Evolutionary conservation across 2,797 vertebrate species (phyloP).

Genomic region (Orestias chungarensis): DNA sequence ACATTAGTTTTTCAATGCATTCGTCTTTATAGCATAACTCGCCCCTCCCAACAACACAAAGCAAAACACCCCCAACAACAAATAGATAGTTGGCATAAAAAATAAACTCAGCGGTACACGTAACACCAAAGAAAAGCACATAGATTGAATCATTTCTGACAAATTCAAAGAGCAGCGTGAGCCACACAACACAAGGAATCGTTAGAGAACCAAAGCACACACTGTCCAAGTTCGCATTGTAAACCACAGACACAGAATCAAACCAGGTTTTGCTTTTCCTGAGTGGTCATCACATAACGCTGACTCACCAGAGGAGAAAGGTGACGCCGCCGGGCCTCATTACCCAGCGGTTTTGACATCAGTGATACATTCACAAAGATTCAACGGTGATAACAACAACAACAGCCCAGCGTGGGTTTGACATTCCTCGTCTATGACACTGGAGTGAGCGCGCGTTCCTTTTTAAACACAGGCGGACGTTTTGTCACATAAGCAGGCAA

Average conservation of each 20-base stretch:
- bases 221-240: slow-evolving; percentile 11
- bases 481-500: neutral
- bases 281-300: slow-evolving; percentile 16
- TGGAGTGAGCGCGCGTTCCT: neutral
- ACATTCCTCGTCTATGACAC: slow-evolving; percentile 1
- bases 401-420: neutral
- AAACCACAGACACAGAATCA: slow-evolving; percentile 12
- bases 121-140: neutral
- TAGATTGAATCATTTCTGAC: neutral
- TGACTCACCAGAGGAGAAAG: neutral
- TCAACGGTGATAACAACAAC: neutral
- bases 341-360: too few species aligned
- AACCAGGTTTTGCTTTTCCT: slow-evolving; percentile 10
- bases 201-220: slow-evolving; percentile 6
- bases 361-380: slow-evolving; percentile 9
- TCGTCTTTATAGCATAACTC: neutral
- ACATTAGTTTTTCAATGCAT: neutral
- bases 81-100: neutral
- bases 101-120: neutral
- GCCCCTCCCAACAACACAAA: neutral
- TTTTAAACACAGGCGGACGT: neutral
- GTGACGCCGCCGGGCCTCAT: neutral
- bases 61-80: neutral
- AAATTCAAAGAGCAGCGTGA: neutral
- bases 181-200: neutral